phyloP scores from a whole-genome alignment of 2,888 invertebrate species.

The Brachypterus glaber region DNA sequence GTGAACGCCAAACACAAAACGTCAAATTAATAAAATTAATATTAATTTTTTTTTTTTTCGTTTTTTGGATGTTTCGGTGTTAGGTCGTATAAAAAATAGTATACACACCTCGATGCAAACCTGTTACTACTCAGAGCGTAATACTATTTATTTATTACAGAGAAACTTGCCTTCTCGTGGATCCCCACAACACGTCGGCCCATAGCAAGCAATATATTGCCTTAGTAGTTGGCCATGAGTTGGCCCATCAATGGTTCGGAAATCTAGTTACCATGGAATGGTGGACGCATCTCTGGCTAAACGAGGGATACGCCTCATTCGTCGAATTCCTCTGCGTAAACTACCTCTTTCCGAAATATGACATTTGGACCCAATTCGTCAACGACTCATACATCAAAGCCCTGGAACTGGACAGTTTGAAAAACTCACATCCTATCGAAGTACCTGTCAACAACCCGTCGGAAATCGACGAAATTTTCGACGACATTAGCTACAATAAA shows the following conservation, averaged over 20 bases:
- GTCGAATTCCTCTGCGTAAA: conserved; percentile 92
- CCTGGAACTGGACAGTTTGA: conserved; percentile 75
- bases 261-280: conserved; percentile 97
- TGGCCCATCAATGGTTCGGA: conserved; percentile 98
- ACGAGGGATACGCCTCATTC: conserved; percentile 84
- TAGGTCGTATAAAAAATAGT: too few relatives aligned
- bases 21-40: too few relatives aligned
- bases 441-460: conserved; percentile 89
- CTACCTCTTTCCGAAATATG: conserved; percentile 87
- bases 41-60: too few relatives aligned
- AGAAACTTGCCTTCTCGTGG: conserved; percentile 83
- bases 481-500: conserved; percentile 94
- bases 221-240: conserved; percentile 81
- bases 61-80: too few relatives aligned
- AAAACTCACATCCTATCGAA: conserved; percentile 94
- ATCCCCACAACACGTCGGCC: conserved; percentile 81
- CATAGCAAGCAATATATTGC: conserved; percentile 79
- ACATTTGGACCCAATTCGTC: conserved; percentile 95
- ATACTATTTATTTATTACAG: conserved; percentile 39
- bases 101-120: too few relatives aligned
- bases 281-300: conserved; percentile 96
- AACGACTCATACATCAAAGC: conserved; percentile 80
- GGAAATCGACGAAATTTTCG: conserved; percentile 96
- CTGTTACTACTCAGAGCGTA: too few relatives aligned
- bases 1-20: too few relatives aligned